Conservation (phyloP, 2,888 invertebrate genomes). For the Agonopterix heracliana region DNA sequence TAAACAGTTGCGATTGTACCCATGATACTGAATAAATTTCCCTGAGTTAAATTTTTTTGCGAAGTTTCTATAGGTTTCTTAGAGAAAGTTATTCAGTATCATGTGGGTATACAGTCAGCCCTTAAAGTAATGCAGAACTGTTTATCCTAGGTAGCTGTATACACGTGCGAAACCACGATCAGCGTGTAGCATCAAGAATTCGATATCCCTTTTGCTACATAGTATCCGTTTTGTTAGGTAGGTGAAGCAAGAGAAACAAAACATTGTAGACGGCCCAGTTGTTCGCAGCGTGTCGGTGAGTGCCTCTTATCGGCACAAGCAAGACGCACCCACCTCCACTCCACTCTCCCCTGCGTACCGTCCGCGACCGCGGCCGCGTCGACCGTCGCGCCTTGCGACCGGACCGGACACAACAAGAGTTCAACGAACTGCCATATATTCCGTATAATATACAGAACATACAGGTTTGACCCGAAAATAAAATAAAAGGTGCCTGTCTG, state of each 20-base stretch:
- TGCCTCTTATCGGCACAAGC: conserved; percentile 31
- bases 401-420: conserved; percentile 17
- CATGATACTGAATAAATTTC: no score
- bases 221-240: no score
- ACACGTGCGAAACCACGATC: neutral
- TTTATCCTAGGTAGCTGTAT: no score
- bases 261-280: conserved; percentile 48
- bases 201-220: no score
- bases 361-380: conserved; percentile 2
- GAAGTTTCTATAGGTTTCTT: neutral
- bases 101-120: no score
- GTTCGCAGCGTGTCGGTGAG: conserved; percentile 43
- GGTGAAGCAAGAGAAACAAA: conserved; percentile 21
- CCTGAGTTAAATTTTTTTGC: no score
- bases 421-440: conserved; percentile 29
- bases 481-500: neutral
- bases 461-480: neutral
- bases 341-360: conserved; percentile 15
- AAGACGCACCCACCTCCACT: conserved; percentile 27
- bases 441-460: conserved; percentile 1
- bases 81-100: neutral
- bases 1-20: no score
- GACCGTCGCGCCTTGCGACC: conserved; percentile 15
- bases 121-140: no score
- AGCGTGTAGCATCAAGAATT: no score